These are phyloP conservation scores for Cheilosia impressa DNA, from an alignment of 2,888 invertebrate species.

Conservation along the genomic window DNA sequence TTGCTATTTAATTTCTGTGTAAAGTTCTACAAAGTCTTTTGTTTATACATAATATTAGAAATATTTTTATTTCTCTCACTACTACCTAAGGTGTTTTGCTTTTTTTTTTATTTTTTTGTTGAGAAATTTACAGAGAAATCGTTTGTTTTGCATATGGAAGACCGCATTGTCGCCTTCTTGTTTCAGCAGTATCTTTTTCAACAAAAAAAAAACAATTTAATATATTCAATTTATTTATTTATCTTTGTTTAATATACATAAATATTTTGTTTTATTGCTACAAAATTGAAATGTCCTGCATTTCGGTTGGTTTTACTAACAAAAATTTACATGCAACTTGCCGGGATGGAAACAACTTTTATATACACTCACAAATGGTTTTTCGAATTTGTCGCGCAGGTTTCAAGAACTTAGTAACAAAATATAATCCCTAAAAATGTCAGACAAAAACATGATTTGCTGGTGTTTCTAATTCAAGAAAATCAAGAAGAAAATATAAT, in stretches of 20 bases:
- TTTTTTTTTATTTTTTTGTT: constrained; percentile 10
- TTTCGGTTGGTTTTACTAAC: constrained; percentile 22
- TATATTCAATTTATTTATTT: constrained; percentile 22
- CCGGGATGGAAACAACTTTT: constrained; percentile 58
- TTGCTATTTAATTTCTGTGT: constrained; percentile 52
- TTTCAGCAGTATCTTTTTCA: constrained; percentile 1
- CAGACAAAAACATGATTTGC: constrained; percentile 53
- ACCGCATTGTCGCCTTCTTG: constrained; percentile 62
- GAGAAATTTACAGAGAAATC: constrained; percentile 48
- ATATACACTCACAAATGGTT: constrained; percentile 8
- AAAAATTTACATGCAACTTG: constrained; percentile 51
- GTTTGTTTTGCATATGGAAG: constrained; percentile 54
- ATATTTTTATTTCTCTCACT: constrained; percentile 48
- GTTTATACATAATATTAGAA: constrained; percentile 21
- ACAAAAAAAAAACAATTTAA: background rate
- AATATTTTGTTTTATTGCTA: constrained; percentile 41
- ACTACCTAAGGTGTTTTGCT: constrained; percentile 43
- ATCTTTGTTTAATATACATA: constrained; percentile 13
- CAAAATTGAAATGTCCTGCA: constrained; percentile 70
- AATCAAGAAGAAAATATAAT: background rate
- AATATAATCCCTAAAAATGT: constrained; percentile 72
- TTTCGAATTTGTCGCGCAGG: constrained; percentile 41
- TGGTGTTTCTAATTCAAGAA: constrained; percentile 10
- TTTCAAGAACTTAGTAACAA: constrained; percentile 63
- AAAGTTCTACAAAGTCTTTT: constrained; percentile 67